Conservation (phyloP, 2,888 invertebrate genomes). For the Diaphora mendica region DNA sequence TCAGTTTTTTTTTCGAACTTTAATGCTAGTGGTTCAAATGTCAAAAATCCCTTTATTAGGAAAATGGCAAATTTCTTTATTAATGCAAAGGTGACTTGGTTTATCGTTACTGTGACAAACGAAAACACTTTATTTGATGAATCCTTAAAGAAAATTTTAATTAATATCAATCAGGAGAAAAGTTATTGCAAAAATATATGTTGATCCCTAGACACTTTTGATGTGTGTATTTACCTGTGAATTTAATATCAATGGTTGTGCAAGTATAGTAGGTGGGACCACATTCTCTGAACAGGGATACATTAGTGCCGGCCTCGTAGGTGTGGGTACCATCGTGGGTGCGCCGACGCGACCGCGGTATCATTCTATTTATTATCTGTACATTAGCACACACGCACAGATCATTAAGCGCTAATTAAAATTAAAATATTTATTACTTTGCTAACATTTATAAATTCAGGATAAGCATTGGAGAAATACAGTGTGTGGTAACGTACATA, state of each 20-base stretch:
- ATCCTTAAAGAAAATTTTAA: too few species aligned
- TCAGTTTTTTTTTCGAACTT: too few species aligned
- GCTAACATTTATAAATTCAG: constrained; percentile 4
- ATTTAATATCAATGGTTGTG: constrained; percentile 68
- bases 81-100: too few species aligned
- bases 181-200: too few species aligned
- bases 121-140: too few species aligned
- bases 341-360: constrained; percentile 66
- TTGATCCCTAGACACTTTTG: too few species aligned
- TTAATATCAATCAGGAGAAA: too few species aligned
- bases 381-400: constrained; percentile 52
- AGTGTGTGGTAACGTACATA: not conserved
- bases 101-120: too few species aligned
- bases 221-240: constrained; percentile 60
- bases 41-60: too few species aligned
- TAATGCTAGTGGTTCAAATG: too few species aligned
- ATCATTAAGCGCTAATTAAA: constrained; percentile 28
- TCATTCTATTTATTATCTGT: constrained; percentile 53
- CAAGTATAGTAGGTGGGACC: constrained; percentile 70
- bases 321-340: constrained; percentile 69
- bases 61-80: too few species aligned
- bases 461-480: not conserved
- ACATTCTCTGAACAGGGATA: constrained; percentile 71
- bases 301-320: constrained; percentile 53
- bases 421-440: constrained; percentile 24